Percentiles rank a stretch among this genome's conserved stretches.
Evolutionary conservation across 2,888 invertebrate species (phyloP).

Genomic region (Dimorphilus gyrociliatus): DNA sequence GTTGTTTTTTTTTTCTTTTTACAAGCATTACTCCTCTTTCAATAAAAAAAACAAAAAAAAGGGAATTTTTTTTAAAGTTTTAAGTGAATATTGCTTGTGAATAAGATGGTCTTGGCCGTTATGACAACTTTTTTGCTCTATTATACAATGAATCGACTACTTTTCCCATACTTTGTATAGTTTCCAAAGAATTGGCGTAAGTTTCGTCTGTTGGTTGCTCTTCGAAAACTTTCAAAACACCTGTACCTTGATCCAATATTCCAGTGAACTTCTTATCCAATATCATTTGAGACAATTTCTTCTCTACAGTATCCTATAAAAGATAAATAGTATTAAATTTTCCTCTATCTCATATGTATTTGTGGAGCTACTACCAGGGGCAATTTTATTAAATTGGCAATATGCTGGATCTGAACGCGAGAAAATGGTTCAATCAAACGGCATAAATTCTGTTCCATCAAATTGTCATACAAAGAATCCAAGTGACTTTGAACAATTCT

Average conservation of each 20-base stretch:
- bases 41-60: too few species aligned
- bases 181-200: constrained; percentile 88
- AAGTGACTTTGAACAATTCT: constrained; percentile 91
- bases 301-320: too few species aligned
- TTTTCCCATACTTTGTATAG: constrained; percentile 97
- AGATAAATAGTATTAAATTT: too few species aligned
- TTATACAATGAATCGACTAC: constrained; percentile 97
- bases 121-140: constrained; percentile 95
- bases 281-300: constrained; percentile 99
- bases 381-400: constrained; percentile 13
- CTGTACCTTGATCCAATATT: constrained; percentile 94
- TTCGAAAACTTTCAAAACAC: constrained; percentile 92
- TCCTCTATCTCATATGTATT: too few species aligned
- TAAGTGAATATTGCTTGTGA: too few species aligned
- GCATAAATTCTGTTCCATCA: constrained; percentile 97
- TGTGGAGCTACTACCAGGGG: too few species aligned
- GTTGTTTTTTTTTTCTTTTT: too few species aligned
- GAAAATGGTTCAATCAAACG: constrained; percentile 98
- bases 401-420: constrained; percentile 42
- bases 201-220: constrained; percentile 85
- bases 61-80: too few species aligned
- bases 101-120: too few species aligned
- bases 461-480: constrained; percentile 86
- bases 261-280: constrained; percentile 78
- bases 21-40: too few species aligned